phyloP scores from a whole-genome alignment of 1,140 invertebrate genomes.

The Drosophila rhopaloa region DNA sequence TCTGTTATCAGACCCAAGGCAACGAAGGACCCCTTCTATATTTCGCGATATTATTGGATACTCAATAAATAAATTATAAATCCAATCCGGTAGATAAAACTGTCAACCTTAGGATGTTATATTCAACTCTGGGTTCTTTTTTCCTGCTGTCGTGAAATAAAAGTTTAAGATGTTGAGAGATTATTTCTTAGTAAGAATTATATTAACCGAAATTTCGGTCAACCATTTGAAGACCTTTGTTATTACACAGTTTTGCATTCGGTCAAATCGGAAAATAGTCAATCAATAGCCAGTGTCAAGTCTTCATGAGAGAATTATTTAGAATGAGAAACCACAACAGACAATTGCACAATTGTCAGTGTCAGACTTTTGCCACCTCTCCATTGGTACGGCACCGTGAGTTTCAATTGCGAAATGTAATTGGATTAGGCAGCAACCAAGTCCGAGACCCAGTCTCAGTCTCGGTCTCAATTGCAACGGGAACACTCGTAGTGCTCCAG shows the following conservation, averaged over 20 bases:
- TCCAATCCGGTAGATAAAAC: too few species aligned
- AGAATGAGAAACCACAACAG: conserved; percentile 33
- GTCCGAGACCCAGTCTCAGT: conserved; percentile 22
- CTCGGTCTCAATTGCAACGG: conserved; percentile 23
- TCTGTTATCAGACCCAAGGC: too few species aligned
- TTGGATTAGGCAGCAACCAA: conserved; percentile 37
- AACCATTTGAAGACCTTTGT: neutral
- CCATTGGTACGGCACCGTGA: conserved; percentile 9
- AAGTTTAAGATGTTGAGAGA: too few species aligned
- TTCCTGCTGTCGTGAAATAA: too few species aligned
- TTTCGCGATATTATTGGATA: too few species aligned
- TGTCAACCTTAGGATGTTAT: too few species aligned
- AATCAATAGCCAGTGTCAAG: conserved; percentile 19
- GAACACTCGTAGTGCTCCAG: conserved; percentile 5
- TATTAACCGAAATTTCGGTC: too few species aligned
- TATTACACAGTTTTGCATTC: neutral
- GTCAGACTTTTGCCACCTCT: conserved; percentile 32
- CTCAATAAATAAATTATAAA: too few species aligned
- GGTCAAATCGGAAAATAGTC: neutral
- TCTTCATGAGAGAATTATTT: conserved; percentile 8
- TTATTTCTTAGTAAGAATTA: too few species aligned
- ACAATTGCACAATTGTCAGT: conserved; percentile 50
- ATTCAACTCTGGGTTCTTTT: too few species aligned
- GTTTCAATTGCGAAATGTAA: conserved; percentile 34
- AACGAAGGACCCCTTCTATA: too few species aligned